Base-by-base conservation (phyloP, 2,113 vertebrate genomes). In the Chlorocebus sabaeus region DNA sequence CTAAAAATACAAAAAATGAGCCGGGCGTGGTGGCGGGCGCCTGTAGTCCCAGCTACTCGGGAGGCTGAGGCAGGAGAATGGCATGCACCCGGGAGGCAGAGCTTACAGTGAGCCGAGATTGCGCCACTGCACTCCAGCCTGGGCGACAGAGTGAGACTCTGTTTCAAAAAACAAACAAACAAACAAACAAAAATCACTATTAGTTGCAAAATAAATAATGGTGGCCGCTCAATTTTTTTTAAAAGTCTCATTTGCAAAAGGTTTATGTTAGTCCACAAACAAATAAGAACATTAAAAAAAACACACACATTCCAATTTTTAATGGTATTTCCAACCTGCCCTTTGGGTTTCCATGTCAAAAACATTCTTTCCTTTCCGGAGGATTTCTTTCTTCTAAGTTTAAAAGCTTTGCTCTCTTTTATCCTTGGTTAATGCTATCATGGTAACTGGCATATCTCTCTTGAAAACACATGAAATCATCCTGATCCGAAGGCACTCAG, bases 381-480 rank as follows among this genome's bases (percentile, higher is more conserved):
- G 68, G n/a, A 95, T 67, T 61, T 73, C 82, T 96, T 96, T 92
- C 83, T 92, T 93, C 43, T 87, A 67, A n/a, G 38, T 84, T 81
- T 78, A 73, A 93, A 85, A 57, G 86, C 73, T 92, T 89, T 96
- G 85, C 73, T 96, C 59, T 88, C 55, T 70, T 64, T 78, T 88
- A 73, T 55, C 32, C 43, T 78, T 68, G 45, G 61, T 87, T 55
- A 75, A 79, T 50, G 48, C 73, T 92, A 45, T 91, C 75, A 16
- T n/a, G 68, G 92, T 52, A 82, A 93, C 40, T n/a, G 68, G 68
- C 17, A 40, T 85, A 80, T 80, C 90, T 89, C 93, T 90, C 92
- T 95, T 96, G 67, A 91, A 96, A 96, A 85, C 87, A 93, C 40
- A 87, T 18, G 81, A 90, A 96, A 82, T 75, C 83, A 45, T 61